Percentiles rank a stretch among this genome's conserved stretches.
Evolutionary conservation across 2,113 vertebrate species (phyloP).

Genomic region (Poeciliopsis occidentalis): DNA sequence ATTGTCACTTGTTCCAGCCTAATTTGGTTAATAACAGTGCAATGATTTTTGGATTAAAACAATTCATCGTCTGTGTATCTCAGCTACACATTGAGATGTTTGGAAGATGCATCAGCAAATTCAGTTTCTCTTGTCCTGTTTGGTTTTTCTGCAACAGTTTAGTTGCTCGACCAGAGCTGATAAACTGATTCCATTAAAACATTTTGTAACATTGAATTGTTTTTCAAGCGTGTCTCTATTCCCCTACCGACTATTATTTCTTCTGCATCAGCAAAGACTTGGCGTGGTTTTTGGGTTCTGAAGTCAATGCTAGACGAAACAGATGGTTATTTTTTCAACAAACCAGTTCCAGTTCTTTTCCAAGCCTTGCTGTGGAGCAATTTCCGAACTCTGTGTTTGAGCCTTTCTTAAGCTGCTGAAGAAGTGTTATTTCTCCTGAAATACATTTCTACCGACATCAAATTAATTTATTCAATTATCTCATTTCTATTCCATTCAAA

Average conservation of each 20-base stretch:
- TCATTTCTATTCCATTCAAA: no score
- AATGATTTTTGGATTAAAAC: neutral
- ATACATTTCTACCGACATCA: neutral
- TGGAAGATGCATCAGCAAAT: neutral
- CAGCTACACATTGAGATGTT: neutral
- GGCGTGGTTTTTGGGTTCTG: neutral
- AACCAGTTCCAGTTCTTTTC: neutral
- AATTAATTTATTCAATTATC: neutral
- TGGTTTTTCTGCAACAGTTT: neutral
- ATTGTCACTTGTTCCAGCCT: no score
- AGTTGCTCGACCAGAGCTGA: no score
- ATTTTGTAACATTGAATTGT: neutral
- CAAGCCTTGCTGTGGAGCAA: neutral
- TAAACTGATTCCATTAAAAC: no score
- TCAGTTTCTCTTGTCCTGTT: neutral
- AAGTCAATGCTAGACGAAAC: neutral
- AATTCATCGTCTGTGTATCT: neutral
- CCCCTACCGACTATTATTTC: neutral
- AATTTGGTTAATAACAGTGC: neutral
- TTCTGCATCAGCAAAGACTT: neutral
- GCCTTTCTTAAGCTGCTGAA: neutral
- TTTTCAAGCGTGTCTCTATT: neutral
- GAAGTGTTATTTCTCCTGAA: neutral
- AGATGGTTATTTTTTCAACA: neutral
- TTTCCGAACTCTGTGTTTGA: neutral